A percentile compares a stretch with the other conserved stretches of the same genome.
Conservation (phyloP, 2,113 vertebrate genomes). For the Prietella phreatophila region DNA sequence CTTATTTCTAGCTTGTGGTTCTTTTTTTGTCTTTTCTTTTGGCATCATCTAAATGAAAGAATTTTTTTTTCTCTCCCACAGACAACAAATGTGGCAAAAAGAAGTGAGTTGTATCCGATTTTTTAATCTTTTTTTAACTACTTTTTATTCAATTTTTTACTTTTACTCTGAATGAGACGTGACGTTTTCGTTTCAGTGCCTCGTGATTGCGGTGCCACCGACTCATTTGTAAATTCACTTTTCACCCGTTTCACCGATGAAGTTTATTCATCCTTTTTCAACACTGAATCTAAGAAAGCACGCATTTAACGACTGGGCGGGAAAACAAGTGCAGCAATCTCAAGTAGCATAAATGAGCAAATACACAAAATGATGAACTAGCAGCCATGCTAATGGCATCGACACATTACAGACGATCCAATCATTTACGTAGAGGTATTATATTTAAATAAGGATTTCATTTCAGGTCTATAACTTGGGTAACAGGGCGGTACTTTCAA, state of each 20-base stretch:
- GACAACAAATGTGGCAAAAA: slow-evolving; percentile 35
- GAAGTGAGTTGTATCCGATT: slow-evolving; percentile 23
- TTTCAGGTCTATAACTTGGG: not conserved
- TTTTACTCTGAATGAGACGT: not conserved
- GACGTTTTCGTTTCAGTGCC: not conserved
- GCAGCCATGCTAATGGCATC: not conserved
- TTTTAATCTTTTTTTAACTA: not conserved
- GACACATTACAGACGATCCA: too few species aligned
- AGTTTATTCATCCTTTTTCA: not conserved
- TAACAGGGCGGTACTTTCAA: not conserved
- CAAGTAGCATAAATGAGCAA: not conserved
- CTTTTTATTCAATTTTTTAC: not conserved
- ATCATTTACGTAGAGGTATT: not conserved
- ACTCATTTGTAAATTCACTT: too few species aligned
- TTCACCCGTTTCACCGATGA: too few species aligned
- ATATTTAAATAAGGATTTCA: too few species aligned
- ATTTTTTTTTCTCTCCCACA: slow-evolving; percentile 4
- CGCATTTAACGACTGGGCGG: too few species aligned
- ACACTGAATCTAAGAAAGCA: too few species aligned
- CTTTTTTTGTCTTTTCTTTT: not conserved
- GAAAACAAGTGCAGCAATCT: not conserved
- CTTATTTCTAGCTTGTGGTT: not conserved
- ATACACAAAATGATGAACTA: not conserved
- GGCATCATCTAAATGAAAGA: not conserved
- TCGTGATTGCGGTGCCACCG: not conserved